A percentile compares a stretch with the other conserved stretches of the same genome.
These are phyloP conservation scores for Lophius americanus DNA, from an alignment of 2,797 vertebrate genomes.

Conservation along the genomic window DNA sequence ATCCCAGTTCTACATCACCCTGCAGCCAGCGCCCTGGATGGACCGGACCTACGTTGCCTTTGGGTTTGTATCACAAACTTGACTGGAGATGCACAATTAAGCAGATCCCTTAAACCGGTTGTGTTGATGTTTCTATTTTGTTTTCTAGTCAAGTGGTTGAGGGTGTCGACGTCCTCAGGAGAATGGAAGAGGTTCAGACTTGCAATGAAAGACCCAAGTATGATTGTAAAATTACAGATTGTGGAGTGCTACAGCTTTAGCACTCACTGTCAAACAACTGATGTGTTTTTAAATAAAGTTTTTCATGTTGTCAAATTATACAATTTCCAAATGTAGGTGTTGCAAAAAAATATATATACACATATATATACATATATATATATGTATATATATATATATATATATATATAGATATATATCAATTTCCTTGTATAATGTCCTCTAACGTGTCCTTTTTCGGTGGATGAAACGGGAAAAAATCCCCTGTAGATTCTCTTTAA, in stretches of 20 bases:
- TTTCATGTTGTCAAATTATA: conserved; percentile 8
- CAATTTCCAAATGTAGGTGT: background rate
- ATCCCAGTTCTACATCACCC: conserved; percentile 91
- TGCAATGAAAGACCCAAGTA: conserved; percentile 84
- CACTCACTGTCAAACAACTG: background rate
- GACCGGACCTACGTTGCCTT: conserved; percentile 90
- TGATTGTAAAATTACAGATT: conserved; percentile 82
- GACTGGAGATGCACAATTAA: background rate
- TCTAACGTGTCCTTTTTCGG: too few species aligned
- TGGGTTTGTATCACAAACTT: conserved; percentile 81
- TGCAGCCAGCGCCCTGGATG: conserved; percentile 86
- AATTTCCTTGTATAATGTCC: too few species aligned
- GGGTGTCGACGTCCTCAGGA: conserved; percentile 85
- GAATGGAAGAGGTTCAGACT: conserved; percentile 81
- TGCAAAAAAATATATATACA: too few species aligned
- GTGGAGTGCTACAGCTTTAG: conserved; percentile 80
- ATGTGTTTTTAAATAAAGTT: background rate
- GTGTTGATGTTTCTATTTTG: conserved; percentile 21
- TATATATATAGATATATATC: too few species aligned
- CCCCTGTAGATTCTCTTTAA: too few species aligned
- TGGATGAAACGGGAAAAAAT: too few species aligned
- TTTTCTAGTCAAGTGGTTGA: conserved; percentile 85
- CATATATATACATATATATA: too few species aligned
- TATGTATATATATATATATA: too few species aligned
- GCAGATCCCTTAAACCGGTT: background rate